Conservation (phyloP, 2,113 vertebrate genomes). For the Synchiropus splendidus region DNA sequence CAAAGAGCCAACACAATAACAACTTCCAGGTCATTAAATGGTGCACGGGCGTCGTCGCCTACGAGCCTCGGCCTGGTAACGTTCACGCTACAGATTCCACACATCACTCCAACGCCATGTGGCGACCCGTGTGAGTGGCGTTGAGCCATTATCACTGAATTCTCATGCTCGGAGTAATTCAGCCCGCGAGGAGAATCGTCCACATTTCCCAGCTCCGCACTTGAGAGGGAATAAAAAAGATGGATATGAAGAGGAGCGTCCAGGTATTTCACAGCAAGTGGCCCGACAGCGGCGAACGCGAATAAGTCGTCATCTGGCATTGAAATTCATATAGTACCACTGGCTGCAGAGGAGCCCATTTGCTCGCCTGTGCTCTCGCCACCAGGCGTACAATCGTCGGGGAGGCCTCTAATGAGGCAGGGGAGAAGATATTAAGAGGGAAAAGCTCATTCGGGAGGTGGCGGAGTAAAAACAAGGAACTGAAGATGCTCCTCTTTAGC, state of each 20-base stretch:
- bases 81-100: slow-evolving; percentile 12
- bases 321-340: slow-evolving; percentile 49
- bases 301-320: slow-evolving; percentile 46
- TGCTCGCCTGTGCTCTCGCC: slow-evolving; percentile 24
- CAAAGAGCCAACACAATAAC: slow-evolving; percentile 1
- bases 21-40: slow-evolving; percentile 9
- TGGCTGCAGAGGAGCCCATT: slow-evolving; percentile 42
- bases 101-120: slow-evolving; percentile 1
- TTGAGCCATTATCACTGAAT: slow-evolving; percentile 13
- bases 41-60: too few relatives aligned
- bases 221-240: slow-evolving; percentile 32
- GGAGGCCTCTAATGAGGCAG: slow-evolving; percentile 47
- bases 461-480: too few relatives aligned
- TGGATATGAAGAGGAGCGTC: slow-evolving; percentile 31
- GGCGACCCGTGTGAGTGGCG: slow-evolving; percentile 27
- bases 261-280: slow-evolving; percentile 37
- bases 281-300: slow-evolving; percentile 39
- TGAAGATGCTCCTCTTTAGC: too few relatives aligned
- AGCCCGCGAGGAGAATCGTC: too few relatives aligned
- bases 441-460: slow-evolving; percentile 18
- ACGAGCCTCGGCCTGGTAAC: too few relatives aligned
- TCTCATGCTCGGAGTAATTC: too few relatives aligned
- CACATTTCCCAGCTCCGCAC: slow-evolving; percentile 6
- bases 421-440: slow-evolving; percentile 31
- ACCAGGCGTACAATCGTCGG: slow-evolving; percentile 36